Conservation (phyloP, 2,888 invertebrate species). For the Pasiphila rectangulata region DNA sequence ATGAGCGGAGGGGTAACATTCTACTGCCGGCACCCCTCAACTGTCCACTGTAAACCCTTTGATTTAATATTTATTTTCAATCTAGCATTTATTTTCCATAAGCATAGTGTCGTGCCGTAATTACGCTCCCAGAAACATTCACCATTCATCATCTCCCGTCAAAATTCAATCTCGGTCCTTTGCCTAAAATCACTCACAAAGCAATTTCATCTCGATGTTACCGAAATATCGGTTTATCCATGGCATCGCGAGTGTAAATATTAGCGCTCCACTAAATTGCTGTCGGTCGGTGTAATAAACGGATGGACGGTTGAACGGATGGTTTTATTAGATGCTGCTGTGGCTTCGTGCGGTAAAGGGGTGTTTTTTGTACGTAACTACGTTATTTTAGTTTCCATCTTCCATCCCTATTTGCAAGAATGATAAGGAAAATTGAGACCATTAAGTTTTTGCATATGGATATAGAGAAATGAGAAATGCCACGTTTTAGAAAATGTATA, state of each 20-base stretch:
- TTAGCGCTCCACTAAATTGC: slow-evolving; percentile 47
- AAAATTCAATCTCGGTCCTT: slow-evolving; percentile 17
- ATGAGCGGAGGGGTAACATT: too few species aligned
- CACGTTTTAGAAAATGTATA: too few species aligned
- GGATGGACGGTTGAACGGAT: slow-evolving; percentile 12
- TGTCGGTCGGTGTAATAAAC: slow-evolving; percentile 28
- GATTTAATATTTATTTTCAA: background rate
- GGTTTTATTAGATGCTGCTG: slow-evolving; percentile 6
- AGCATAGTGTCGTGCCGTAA: background rate
- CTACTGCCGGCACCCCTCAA: too few species aligned
- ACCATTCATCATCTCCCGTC: slow-evolving; percentile 7
- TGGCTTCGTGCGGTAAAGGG: too few species aligned
- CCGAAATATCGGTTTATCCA: slow-evolving; percentile 19
- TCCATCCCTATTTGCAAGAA: too few species aligned
- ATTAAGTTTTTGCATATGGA: too few species aligned
- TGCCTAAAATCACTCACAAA: slow-evolving; percentile 17
- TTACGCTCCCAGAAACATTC: slow-evolving; percentile 1
- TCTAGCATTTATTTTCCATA: background rate
- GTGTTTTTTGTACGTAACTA: too few species aligned
- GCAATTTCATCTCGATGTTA: slow-evolving; percentile 17
- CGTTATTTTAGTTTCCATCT: too few species aligned
- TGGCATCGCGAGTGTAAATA: slow-evolving; percentile 38
- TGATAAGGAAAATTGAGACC: too few species aligned
- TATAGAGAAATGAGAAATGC: too few species aligned
- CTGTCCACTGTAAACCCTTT: too few species aligned